These are phyloP conservation scores for Hoplodrina ambigua DNA, from an alignment of 2,888 invertebrate genomes.

Conservation along the genomic window DNA sequence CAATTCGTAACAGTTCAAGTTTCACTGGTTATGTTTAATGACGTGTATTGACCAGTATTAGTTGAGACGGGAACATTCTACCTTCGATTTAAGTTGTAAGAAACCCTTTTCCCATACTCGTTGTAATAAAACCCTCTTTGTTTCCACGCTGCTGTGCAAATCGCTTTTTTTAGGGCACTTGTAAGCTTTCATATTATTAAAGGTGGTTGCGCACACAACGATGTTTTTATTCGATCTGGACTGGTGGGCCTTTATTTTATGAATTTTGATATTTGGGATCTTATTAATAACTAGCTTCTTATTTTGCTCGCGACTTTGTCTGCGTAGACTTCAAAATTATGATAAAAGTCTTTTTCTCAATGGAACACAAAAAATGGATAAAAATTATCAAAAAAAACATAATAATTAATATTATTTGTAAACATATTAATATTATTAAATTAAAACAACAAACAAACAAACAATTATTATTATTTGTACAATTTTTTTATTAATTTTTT, in stretches of 20 bases:
- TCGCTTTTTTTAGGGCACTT: conserved; percentile 25
- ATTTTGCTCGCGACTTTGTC: too few species aligned
- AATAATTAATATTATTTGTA: too few species aligned
- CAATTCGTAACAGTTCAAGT: conserved; percentile 6
- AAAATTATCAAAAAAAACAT: too few species aligned
- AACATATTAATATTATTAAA: too few species aligned
- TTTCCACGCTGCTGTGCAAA: conserved; percentile 36
- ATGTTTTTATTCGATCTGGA: not conserved
- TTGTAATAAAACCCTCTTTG: conserved; percentile 49
- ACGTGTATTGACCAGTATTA: not conserved
- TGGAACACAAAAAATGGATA: too few species aligned
- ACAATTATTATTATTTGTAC: too few species aligned
- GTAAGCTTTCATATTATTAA: not conserved
- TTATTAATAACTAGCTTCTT: not conserved
- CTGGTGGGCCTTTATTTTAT: not conserved
- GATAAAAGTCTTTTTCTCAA: too few species aligned
- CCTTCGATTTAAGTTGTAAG: conserved; percentile 8
- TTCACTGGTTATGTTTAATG: not conserved
- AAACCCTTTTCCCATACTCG: conserved; percentile 21
- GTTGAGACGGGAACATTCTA: conserved; percentile 23
- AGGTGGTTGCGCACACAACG: not conserved
- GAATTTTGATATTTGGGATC: not conserved
- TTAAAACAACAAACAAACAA: too few species aligned
- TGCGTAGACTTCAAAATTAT: too few species aligned
- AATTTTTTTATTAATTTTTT: too few species aligned